Evolutionary conservation across 2,797 vertebrate genomes (phyloP).

Genomic region (Lepus oiostolus): DNA sequence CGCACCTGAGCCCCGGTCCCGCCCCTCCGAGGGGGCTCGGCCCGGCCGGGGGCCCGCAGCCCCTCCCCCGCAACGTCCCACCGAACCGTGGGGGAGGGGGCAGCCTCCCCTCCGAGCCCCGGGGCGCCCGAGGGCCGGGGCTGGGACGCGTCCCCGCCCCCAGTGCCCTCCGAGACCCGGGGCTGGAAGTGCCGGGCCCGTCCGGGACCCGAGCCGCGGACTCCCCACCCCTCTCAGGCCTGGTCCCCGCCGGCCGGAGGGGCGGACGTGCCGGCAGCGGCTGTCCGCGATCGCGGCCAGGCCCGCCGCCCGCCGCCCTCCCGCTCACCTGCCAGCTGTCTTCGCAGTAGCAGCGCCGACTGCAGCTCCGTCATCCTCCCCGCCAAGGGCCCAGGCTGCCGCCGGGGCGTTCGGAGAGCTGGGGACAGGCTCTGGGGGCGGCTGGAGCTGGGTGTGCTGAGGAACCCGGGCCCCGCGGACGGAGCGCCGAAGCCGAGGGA

Average conservation of each 20-base stretch:
- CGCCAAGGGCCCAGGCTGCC: slow-evolving; percentile 85
- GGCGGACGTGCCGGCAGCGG: not conserved
- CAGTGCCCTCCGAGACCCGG: slow-evolving; percentile 8
- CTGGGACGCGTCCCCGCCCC: slow-evolving; percentile 76
- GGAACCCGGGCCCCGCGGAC: slow-evolving; percentile 74
- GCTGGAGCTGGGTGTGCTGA: slow-evolving; percentile 84
- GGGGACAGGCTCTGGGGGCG: slow-evolving; percentile 88
- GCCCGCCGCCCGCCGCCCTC: slow-evolving; percentile 53
- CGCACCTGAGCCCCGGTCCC: slow-evolving; percentile 73
- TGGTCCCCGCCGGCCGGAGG: not conserved
- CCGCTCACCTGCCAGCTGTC: slow-evolving; percentile 98
- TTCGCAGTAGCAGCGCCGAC: slow-evolving; percentile 97
- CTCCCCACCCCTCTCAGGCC: slow-evolving; percentile 45
- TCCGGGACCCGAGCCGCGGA: not conserved
- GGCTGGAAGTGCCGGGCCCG: slow-evolving; percentile 6
- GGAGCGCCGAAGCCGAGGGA: slow-evolving; percentile 67
- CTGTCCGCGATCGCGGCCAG: slow-evolving; percentile 51
- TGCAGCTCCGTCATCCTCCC: slow-evolving; percentile 97
- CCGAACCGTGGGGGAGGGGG: slow-evolving; percentile 74
- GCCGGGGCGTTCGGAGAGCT: slow-evolving; percentile 89
- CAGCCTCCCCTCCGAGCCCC: not conserved
- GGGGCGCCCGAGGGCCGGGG: not conserved
- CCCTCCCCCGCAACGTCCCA: slow-evolving; percentile 80
- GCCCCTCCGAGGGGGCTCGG: slow-evolving; percentile 64
- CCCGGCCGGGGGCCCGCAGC: not conserved